Conservation (phyloP, 2,113 vertebrate species). For the Recurvirostra avosetta region DNA sequence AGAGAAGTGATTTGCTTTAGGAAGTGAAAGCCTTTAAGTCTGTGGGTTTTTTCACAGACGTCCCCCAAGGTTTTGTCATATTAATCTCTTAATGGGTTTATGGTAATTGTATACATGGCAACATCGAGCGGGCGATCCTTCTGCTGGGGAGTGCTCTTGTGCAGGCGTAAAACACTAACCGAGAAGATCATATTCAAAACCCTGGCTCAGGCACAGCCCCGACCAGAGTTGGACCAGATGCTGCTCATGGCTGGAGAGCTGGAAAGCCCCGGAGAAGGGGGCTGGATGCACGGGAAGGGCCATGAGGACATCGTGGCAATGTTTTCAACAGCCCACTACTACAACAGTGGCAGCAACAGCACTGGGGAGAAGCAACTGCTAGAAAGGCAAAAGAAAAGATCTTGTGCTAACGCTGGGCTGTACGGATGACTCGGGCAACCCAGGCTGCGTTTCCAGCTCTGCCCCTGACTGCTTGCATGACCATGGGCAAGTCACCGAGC, state of each 20-base stretch:
- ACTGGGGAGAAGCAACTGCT: background rate
- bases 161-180: background rate
- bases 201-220: background rate
- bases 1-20: background rate
- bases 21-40: slow-evolving; percentile 24
- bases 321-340: background rate
- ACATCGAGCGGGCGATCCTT: background rate
- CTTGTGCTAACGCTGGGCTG: background rate
- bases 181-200: background rate
- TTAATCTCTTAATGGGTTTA: slow-evolving; percentile 56
- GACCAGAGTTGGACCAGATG: background rate
- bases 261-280: background rate
- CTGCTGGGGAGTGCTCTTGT: background rate
- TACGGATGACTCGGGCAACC: accelerated
- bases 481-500: background rate
- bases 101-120: background rate
- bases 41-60: background rate
- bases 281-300: background rate
- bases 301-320: background rate
- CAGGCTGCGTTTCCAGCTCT: background rate
- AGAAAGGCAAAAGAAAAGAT: background rate
- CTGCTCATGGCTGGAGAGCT: background rate
- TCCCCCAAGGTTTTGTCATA: slow-evolving; percentile 18
- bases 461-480: background rate
- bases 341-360: background rate